Evolutionary conservation across 1,140 invertebrate genomes (phyloP), one percentile per base, ranked within the genome.

Genomic region (Plectrocnemia conspersa): DNA sequence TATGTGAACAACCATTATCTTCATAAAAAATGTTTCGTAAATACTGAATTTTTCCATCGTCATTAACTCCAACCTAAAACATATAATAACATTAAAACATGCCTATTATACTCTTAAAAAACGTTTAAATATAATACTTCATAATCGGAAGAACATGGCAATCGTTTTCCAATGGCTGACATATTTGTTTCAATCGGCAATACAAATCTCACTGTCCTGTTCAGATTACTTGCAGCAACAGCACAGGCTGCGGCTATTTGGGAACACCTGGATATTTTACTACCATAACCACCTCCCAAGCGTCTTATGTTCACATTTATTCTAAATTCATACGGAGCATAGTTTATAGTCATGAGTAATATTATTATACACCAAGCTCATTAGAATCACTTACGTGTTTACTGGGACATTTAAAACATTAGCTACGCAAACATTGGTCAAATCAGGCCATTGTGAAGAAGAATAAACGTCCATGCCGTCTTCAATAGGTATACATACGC

Each of bases 231-330:
- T 7, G 81, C 80, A 1, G 78, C 84, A 1, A 88, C 59, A 0
- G 84, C 82, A 47, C 80, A 81, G 0, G 81, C 80, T 10, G 77
- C 76, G 0, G 81, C 72, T 3, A 79, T 67, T 27, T 77, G 68
- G 1, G 69, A 68, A 9, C 74, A 68, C 4, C 84, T 73, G 2
- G 78, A 77, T 29, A 82, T 78, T 67, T 89, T 85, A 22, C 77
- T 74, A 6, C 85, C 88, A 52, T 87, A 91, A 1, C 71, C 83
- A 21, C 88, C 88, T 0, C 88, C 88, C 0, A 89, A 46, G 33
- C 86, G 74, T 46, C 79, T 75, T 0, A 85, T 78, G 61, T 75
- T 72, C 1, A 87, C 64, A 35, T 83, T 77, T 13, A 88, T 76
- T 46, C 83, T 85, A 58, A 9, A 69, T 19, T 19, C 22, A 21